Percentiles rank a stretch among this genome's conserved stretches.
phyloP scores from a whole-genome alignment of 1,140 invertebrate species.

The Tetranychus urticae region DNA sequence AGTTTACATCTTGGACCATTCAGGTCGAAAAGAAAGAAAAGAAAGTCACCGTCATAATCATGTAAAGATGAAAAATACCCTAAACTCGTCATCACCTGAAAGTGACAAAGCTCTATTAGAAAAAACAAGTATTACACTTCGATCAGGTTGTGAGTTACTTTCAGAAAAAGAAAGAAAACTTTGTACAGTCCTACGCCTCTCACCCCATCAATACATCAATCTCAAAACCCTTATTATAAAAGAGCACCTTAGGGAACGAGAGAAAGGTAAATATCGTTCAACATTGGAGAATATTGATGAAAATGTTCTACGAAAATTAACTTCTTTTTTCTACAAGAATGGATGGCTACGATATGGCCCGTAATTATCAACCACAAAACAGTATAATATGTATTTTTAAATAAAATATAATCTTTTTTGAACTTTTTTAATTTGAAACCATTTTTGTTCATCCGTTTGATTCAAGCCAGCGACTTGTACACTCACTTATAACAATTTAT shows the following conservation, averaged over 20 bases:
- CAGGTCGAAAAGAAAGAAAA: background rate
- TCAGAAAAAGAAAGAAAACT: conserved; percentile 17
- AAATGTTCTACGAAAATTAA: background rate
- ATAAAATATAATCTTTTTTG: no score
- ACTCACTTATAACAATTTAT: no score
- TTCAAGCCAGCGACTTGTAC: no score
- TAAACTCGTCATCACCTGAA: background rate
- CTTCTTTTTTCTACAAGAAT: background rate
- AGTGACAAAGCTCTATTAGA: background rate
- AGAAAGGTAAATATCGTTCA: background rate
- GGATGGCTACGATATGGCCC: background rate
- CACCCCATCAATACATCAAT: conserved; percentile 29
- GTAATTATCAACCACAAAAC: no score
- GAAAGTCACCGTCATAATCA: background rate
- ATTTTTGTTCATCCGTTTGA: no score
- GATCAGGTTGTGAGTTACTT: background rate
- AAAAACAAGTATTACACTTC: background rate
- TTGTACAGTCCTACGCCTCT: conserved; percentile 27
- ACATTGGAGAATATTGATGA: background rate
- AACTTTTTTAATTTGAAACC: no score
- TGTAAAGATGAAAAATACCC: background rate
- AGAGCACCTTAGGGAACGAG: background rate
- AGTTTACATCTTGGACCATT: background rate
- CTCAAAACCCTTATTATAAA: conserved; percentile 27
- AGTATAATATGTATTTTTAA: no score